Base-by-base conservation (phyloP, 1,140 invertebrate species). In the Capitella teleta region DNA sequence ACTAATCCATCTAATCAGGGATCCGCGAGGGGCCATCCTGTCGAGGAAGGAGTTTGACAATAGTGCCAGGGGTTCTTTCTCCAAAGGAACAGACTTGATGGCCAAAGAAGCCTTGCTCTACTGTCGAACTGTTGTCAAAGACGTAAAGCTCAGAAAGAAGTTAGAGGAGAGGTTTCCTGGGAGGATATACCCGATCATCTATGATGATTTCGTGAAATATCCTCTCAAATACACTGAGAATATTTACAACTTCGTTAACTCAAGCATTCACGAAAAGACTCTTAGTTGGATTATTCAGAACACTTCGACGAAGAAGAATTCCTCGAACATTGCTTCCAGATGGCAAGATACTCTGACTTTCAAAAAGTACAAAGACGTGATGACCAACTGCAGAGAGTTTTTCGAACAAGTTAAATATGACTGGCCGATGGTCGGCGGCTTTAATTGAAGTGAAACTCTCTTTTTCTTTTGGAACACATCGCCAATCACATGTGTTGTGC, bases 1-100 rank as follows among this genome's bases (percentile, higher is more conserved):
- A 6, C 16, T 49, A 16, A 38, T 49, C 4, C 47, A 49, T 26
- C 37, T 49, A 23, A 25, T 49, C 16, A 18, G 47, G 47, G 47
- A 49, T 26, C 47, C 47, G 32, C 47, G 47, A 12, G 47, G 18
- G n/a, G 47, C 41, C 10, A 30, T 26, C 18, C 19, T 23, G 34
- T 49, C 47, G 21, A 18, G 47, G 16, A 16, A 26, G 19, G 18
- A 41, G 10, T 41, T 41, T 19, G 10, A 14, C 10, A 14, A 10
- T 8, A 41, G 38, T 19, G 38, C 12, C 30, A 19, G 42, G 4
- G 10, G 21, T 8, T 8, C 8, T 6, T 40, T 40, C 38, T 10
- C 10, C 5, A 16, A 24, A 2, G 28, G 10, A 19, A 32, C 18
- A 4, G 36, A 28, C 3, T 10, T 32, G 14, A 14, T 47, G 26